phyloP scores from a whole-genome alignment of 2,797 vertebrate genomes.

The Scolopax rusticola region DNA sequence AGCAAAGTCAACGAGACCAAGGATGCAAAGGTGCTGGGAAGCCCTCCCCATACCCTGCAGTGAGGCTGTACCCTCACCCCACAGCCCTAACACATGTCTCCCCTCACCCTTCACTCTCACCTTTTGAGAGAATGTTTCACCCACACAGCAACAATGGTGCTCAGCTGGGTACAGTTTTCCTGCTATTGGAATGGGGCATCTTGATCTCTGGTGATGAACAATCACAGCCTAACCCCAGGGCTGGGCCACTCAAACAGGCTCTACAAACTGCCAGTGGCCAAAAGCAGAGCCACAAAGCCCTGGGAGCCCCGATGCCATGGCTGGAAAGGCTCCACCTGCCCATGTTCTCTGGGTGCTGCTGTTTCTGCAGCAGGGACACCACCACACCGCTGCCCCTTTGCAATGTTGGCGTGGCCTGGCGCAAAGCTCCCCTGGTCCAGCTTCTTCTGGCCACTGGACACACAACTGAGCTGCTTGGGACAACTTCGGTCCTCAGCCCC shows the following conservation, averaged over 20 bases:
- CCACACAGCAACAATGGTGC: background rate
- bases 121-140: background rate
- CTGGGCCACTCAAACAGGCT: background rate
- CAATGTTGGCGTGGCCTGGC: background rate
- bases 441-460: background rate
- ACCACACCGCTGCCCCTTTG: background rate
- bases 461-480: background rate
- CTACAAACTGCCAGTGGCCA: background rate
- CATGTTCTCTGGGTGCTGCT: background rate
- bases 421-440: background rate
- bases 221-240: background rate
- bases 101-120: background rate
- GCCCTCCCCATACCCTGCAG: background rate
- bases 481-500: background rate
- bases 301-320: accelerated
- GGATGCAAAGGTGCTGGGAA: background rate
- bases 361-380: accelerated
- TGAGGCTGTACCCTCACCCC: background rate
- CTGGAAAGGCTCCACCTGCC: background rate
- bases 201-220: background rate
- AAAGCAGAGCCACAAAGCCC: background rate
- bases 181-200: background rate
- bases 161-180: background rate
- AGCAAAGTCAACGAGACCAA: background rate
- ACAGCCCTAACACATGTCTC: background rate